A percentile compares a stretch with the other conserved stretches of the same genome.
Evolutionary conservation across 2,888 invertebrate species (phyloP).

Genomic region (Blastobasis lacticolella): DNA sequence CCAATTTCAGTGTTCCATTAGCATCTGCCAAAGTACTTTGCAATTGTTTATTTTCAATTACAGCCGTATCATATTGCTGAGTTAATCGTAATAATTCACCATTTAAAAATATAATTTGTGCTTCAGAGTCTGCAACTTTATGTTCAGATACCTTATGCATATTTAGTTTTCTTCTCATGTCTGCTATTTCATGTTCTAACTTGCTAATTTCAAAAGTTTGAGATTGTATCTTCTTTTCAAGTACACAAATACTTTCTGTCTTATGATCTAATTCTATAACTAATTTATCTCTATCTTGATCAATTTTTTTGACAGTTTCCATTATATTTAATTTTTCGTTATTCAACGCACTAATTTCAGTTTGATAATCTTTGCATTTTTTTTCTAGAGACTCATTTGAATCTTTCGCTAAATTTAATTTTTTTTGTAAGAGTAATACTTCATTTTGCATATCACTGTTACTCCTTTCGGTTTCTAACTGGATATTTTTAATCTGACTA

Average conservation of each 20-base stretch:
- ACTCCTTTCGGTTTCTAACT: conserved; percentile 84
- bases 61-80: conserved; percentile 73
- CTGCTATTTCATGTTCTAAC: conserved; percentile 70
- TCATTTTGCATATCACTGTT: conserved; percentile 80
- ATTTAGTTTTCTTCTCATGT: conserved; percentile 70
- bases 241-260: conserved; percentile 77
- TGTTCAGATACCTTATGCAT: conserved; percentile 62
- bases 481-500: conserved; percentile 77
- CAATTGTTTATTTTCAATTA: conserved; percentile 81
- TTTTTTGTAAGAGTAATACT: conserved; percentile 76
- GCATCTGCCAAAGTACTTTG: conserved; percentile 81
- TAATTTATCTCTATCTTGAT: conserved; percentile 81
- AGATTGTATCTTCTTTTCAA: conserved; percentile 78
- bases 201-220: conserved; percentile 71
- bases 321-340: conserved; percentile 78
- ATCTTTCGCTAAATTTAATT: conserved; percentile 75
- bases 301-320: conserved; percentile 76
- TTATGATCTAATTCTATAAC: conserved; percentile 81
- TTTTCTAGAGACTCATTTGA: conserved; percentile 73
- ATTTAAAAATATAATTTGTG: conserved; percentile 73
- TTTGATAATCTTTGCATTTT: conserved; percentile 73
- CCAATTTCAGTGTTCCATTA: conserved; percentile 75
- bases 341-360: conserved; percentile 75
- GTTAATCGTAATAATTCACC: conserved; percentile 73
- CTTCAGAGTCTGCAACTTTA: conserved; percentile 59